Evolutionary conservation across 2,888 invertebrate genomes (phyloP).

Genomic region (Tachina fera): DNA sequence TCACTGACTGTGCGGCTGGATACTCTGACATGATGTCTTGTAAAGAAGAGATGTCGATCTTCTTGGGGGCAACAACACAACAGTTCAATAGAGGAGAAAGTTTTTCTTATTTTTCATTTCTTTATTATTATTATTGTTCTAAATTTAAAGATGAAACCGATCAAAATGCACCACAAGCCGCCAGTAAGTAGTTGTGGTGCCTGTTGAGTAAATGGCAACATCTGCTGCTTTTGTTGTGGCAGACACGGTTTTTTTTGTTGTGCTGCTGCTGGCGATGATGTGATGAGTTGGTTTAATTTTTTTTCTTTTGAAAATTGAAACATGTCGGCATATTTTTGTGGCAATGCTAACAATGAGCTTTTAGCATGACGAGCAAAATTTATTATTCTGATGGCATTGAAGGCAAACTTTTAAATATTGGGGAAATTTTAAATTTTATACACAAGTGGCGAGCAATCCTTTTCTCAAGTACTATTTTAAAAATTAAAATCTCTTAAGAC

Average conservation of each 20-base stretch:
- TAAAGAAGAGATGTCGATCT: conserved; percentile 56
- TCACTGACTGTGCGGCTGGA: conserved; percentile 44
- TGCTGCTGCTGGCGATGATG: not conserved
- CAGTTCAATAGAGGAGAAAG: conserved; percentile 69
- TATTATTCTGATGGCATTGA: conserved; percentile 11
- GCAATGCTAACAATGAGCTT: not conserved
- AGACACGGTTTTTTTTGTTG: conserved; percentile 15
- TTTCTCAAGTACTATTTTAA: too few species aligned
- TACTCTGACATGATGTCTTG: conserved; percentile 67
- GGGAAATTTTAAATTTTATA: too few species aligned
- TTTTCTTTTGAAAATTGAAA: conserved; percentile 22
- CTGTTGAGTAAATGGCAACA: conserved; percentile 1
- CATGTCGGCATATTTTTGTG: not conserved
- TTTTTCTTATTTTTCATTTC: conserved; percentile 60
- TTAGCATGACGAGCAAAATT: conserved; percentile 15
- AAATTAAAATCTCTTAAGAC: too few species aligned
- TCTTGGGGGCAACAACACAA: conserved; percentile 51
- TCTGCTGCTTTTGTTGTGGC: conserved; percentile 39
- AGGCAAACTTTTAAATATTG: not conserved
- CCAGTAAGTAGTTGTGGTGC: not conserved
- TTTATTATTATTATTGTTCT: conserved; percentile 61
- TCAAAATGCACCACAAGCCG: conserved; percentile 38
- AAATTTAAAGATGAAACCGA: conserved; percentile 60
- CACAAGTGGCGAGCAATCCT: too few species aligned
- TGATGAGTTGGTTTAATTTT: not conserved